Evolutionary conservation across 2,888 invertebrate species (phyloP).

Genomic region (Criorhina ranunculi): DNA sequence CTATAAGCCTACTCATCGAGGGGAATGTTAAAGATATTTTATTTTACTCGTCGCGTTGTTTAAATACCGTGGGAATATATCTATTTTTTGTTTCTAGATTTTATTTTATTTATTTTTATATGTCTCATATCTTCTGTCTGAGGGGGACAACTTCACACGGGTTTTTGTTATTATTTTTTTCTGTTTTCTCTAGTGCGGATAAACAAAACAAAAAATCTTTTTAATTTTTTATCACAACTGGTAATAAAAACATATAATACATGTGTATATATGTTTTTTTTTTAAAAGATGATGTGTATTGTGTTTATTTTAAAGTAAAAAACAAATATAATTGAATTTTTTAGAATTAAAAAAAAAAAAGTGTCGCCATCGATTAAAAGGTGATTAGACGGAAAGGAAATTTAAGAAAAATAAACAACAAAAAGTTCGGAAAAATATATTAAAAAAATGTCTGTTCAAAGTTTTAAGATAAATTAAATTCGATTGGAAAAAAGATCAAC

Average conservation of each 20-base stretch:
- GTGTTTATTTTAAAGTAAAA: slow-evolving; percentile 10
- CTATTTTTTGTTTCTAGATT: slow-evolving; percentile 7
- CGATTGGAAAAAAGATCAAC: slow-evolving; percentile 18
- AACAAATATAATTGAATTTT: slow-evolving; percentile 38
- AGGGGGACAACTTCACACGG: background rate
- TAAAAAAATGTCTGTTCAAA: slow-evolving; percentile 14
- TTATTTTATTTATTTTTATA: slow-evolving; percentile 10
- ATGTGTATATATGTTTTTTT: background rate
- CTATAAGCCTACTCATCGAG: background rate
- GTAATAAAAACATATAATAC: background rate
- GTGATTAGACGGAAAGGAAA: slow-evolving; percentile 31
- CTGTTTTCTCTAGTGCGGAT: no score
- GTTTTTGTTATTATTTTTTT: no score
- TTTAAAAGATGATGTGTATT: slow-evolving; percentile 9
- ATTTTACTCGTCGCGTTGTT: slow-evolving; percentile 33
- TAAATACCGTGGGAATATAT: slow-evolving; percentile 50
- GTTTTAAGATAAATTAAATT: slow-evolving; percentile 32
- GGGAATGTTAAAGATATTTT: slow-evolving; percentile 30
- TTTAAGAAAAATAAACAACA: slow-evolving; percentile 8
- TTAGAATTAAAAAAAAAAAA: slow-evolving; percentile 33
- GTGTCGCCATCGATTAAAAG: slow-evolving; percentile 37
- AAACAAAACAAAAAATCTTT: slow-evolving; percentile 45
- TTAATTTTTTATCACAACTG: slow-evolving; percentile 41
- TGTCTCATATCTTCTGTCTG: slow-evolving; percentile 20
- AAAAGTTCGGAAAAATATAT: background rate